These are phyloP conservation scores for Clinocottus analis DNA, from an alignment of 2,113 vertebrate species.

Conservation along the genomic window DNA sequence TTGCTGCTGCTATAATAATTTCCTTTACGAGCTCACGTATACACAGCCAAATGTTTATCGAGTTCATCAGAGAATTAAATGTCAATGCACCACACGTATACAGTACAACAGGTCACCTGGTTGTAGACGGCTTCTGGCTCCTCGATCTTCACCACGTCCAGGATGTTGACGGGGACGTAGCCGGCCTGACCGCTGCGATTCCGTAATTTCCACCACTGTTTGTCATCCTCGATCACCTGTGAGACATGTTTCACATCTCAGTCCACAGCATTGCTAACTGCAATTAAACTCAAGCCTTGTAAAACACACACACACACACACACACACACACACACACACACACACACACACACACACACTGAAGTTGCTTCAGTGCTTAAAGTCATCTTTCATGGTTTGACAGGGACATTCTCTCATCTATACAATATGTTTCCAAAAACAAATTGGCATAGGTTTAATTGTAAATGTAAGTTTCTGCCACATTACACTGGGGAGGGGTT, in stretches of 20 bases:
- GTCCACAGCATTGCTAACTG: not conserved
- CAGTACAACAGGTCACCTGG: conserved; percentile 64
- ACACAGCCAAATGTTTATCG: not conserved
- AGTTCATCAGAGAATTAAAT: not conserved
- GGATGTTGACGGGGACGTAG: conserved; percentile 91
- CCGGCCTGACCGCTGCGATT: conserved; percentile 92
- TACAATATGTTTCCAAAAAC: not conserved
- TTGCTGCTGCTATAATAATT: not conserved
- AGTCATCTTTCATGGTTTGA: not conserved
- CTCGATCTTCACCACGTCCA: conserved; percentile 86
- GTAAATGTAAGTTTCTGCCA: not conserved
- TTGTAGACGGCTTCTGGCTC: conserved; percentile 77
- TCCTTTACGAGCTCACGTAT: not conserved
- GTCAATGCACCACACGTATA: not conserved
- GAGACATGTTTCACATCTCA: conserved; percentile 29
- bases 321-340: too few species aligned
- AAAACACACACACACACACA: not conserved
- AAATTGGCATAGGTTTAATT: not conserved
- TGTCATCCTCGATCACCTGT: conserved; percentile 93
- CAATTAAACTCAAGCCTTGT: not conserved
- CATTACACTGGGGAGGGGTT: not conserved
- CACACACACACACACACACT: not conserved
- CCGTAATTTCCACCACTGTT: conserved; percentile 96
- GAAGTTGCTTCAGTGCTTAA: not conserved
- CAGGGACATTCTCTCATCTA: not conserved